phyloP scores from a whole-genome alignment of 2,888 invertebrate genomes.

The Epinotia ramella region DNA sequence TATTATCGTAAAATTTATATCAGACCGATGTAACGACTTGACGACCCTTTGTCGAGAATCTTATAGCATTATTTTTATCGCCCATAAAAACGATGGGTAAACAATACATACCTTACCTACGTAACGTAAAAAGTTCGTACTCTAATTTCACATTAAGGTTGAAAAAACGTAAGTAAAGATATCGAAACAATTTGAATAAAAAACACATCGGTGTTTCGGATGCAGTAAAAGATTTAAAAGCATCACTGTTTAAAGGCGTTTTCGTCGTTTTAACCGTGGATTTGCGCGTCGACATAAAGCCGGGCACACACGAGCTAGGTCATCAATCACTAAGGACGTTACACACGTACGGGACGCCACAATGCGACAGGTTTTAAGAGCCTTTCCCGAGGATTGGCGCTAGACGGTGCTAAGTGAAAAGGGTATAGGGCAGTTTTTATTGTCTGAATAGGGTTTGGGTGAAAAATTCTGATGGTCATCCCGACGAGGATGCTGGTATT shows the following conservation, averaged over 20 bases:
- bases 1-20: conserved; percentile 43
- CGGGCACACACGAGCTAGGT: conserved; percentile 61
- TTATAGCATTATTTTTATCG: conserved; percentile 44
- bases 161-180: conserved; percentile 10
- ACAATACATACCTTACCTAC: conserved; percentile 19
- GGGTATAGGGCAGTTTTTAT: conserved; percentile 35
- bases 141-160: conserved; percentile 14
- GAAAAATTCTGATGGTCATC: conserved; percentile 28
- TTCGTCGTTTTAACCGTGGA: conserved; percentile 1
- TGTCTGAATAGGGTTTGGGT: conserved; percentile 31
- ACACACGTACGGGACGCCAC: conserved; percentile 62
- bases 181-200: conserved; percentile 9
- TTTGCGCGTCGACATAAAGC: conserved; percentile 46
- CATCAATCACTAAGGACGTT: conserved; percentile 74
- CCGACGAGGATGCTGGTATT: neutral
- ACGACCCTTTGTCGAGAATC: conserved; percentile 43
- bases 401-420: conserved; percentile 56
- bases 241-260: neutral
- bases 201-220: conserved; percentile 9
- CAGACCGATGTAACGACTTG: conserved; percentile 41
- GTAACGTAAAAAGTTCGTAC: conserved; percentile 18
- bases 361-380: conserved; percentile 57
- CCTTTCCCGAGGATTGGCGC: conserved; percentile 56
- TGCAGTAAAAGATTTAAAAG: neutral
- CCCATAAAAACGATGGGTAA: conserved; percentile 37